Percentiles rank a stretch among this genome's conserved stretches.
Conservation (phyloP, 2,888 invertebrate species). For the Horisme vitalbata region DNA sequence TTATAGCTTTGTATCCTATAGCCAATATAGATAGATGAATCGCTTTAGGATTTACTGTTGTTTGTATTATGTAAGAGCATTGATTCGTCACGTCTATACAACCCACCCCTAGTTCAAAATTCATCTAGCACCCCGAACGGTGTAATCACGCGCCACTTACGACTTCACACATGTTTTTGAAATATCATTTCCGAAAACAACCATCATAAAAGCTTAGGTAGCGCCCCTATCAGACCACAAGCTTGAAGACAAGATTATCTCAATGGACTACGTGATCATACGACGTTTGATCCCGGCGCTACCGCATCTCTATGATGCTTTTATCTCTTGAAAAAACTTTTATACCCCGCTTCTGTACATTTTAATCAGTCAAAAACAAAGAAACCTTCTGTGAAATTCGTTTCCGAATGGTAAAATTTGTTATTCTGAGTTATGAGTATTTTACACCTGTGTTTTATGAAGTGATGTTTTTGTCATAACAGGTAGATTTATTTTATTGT, state of each 20-base stretch:
- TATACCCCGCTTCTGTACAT: conserved; percentile 74
- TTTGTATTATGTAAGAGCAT: too few species aligned
- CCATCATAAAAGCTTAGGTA: conserved; percentile 66
- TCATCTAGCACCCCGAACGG: conserved; percentile 53
- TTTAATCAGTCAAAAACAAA: conserved; percentile 72
- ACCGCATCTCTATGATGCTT: conserved; percentile 62
- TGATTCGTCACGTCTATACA: conserved; percentile 53
- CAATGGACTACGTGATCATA: conserved; percentile 70
- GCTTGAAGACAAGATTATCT: conserved; percentile 55
- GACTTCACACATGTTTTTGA: conserved; percentile 62
- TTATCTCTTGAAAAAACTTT: conserved; percentile 67
- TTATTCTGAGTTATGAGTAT: conserved; percentile 57
- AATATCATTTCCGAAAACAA: conserved; percentile 68
- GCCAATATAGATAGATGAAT: too few species aligned
- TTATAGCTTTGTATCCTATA: too few species aligned
- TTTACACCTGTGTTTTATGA: conserved; percentile 43
- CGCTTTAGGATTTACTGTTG: too few species aligned
- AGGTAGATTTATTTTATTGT: conserved; percentile 7
- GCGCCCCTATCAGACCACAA: conserved; percentile 59
- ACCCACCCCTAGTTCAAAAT: conserved; percentile 52
- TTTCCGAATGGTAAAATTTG: conserved; percentile 64
- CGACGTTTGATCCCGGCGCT: conserved; percentile 67
- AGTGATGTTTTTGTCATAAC: conserved; percentile 20
- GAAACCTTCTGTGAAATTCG: conserved; percentile 69
- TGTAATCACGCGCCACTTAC: conserved; percentile 56